Conservation (phyloP, 2,797 vertebrate genomes). For the Rhinatrema bivittatum region DNA sequence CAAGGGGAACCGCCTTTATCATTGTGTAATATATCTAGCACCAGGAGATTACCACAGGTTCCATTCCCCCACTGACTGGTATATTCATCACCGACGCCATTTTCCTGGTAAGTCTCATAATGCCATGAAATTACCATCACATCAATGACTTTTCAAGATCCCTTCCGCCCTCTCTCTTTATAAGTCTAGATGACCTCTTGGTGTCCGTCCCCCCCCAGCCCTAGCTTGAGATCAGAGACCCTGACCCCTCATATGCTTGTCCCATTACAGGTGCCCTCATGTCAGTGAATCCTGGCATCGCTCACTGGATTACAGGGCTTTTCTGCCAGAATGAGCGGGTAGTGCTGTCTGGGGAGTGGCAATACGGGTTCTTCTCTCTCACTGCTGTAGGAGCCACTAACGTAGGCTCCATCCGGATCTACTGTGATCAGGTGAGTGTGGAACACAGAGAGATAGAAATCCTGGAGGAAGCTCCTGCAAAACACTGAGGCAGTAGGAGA, state of each 20-base stretch:
- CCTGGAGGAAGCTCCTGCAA: no score
- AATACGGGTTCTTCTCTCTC: constrained; percentile 11
- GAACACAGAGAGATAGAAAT: no score
- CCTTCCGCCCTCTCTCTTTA: no score
- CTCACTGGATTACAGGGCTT: background rate
- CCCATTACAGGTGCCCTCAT: background rate
- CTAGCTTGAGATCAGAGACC: no score
- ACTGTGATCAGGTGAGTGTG: background rate
- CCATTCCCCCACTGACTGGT: constrained; percentile 9
- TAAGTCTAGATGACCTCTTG: no score
- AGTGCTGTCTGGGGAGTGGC: constrained; percentile 8
- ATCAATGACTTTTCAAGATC: no score
- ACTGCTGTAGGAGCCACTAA: constrained; percentile 17
- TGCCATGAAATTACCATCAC: no score
- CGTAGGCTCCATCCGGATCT: constrained; percentile 16
- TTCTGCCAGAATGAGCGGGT: constrained; percentile 1
- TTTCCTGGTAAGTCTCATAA: constrained; percentile 4
- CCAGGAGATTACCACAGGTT: constrained; percentile 14
- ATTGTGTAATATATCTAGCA: constrained; percentile 8
- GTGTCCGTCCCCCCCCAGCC: no score
- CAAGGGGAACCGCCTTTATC: background rate
- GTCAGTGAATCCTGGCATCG: background rate
- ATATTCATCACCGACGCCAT: constrained; percentile 6
- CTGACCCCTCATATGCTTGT: no score
- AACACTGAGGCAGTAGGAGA: no score